A percentile compares a stretch with the other conserved stretches of the same genome.
These are phyloP conservation scores for Neofelis nebulosa DNA, from an alignment of 2,113 vertebrate genomes.

Conservation along the genomic window DNA sequence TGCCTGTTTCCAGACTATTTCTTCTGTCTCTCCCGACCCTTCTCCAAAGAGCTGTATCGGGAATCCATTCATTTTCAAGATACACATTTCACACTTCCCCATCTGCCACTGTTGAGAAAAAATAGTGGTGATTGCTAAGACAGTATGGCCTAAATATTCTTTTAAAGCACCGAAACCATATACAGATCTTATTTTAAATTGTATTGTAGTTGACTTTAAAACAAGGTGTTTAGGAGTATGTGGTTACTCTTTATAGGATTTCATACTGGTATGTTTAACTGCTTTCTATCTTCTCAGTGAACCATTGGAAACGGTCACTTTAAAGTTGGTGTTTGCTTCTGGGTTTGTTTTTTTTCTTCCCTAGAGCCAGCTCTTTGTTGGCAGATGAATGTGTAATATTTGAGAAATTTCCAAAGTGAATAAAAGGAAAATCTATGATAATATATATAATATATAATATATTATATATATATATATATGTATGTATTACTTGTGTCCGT, in stretches of 20 bases:
- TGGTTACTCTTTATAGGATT: background rate
- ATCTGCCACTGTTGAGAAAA: background rate
- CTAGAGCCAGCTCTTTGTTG: background rate
- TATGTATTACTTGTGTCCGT: background rate
- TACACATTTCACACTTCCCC: background rate
- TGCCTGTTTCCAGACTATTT: background rate
- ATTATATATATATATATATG: background rate
- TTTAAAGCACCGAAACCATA: background rate
- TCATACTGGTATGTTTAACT: background rate
- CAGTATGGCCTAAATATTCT: background rate
- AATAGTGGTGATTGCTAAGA: background rate
- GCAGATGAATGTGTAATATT: constrained; percentile 46
- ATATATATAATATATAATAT: too few species aligned
- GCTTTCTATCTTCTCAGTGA: background rate
- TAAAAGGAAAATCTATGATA: constrained; percentile 53
- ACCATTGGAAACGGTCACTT: background rate
- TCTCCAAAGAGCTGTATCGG: background rate
- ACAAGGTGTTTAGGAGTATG: background rate
- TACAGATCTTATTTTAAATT: background rate
- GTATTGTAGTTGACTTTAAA: background rate
- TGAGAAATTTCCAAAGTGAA: constrained; percentile 45
- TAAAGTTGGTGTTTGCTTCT: background rate
- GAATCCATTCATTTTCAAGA: background rate
- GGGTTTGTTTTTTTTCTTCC: background rate
- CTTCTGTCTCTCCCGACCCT: background rate